Evolutionary conservation across 2,888 invertebrate species (phyloP).

Genomic region (Hydrotaea diabolus): DNA sequence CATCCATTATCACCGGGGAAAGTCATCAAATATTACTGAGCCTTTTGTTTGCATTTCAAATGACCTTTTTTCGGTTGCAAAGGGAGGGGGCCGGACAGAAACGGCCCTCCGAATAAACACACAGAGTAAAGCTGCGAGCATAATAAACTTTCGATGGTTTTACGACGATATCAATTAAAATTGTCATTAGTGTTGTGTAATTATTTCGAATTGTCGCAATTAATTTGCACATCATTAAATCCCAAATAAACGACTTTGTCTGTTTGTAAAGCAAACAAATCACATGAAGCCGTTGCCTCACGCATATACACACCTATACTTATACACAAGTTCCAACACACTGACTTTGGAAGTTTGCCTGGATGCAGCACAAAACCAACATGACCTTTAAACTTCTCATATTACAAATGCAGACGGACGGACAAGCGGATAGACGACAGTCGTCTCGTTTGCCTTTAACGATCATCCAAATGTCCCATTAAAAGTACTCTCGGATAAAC

Average conservation of each 20-base stretch:
- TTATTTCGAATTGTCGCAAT: constrained; percentile 65
- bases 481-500: constrained; percentile 12
- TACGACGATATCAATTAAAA: constrained; percentile 57
- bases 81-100: background rate
- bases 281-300: constrained; percentile 4
- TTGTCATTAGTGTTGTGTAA: constrained; percentile 63
- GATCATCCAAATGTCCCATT: constrained; percentile 52
- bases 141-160: constrained; percentile 35
- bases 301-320: constrained; percentile 6
- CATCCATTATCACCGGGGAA: background rate
- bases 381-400: constrained; percentile 28
- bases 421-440: constrained; percentile 35
- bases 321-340: constrained; percentile 6
- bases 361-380: background rate
- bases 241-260: constrained; percentile 53
- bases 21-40: background rate
- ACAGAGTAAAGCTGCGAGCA: background rate
- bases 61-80: background rate
- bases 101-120: background rate
- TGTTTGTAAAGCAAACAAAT: constrained; percentile 23
- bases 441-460: constrained; percentile 48
- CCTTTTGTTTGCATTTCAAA: background rate
- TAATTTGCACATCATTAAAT: constrained; percentile 67
- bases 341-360: background rate
- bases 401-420: constrained; percentile 40